phyloP scores from a whole-genome alignment of 2,888 invertebrate genomes.

The Drosophila cyrtoloma region DNA sequence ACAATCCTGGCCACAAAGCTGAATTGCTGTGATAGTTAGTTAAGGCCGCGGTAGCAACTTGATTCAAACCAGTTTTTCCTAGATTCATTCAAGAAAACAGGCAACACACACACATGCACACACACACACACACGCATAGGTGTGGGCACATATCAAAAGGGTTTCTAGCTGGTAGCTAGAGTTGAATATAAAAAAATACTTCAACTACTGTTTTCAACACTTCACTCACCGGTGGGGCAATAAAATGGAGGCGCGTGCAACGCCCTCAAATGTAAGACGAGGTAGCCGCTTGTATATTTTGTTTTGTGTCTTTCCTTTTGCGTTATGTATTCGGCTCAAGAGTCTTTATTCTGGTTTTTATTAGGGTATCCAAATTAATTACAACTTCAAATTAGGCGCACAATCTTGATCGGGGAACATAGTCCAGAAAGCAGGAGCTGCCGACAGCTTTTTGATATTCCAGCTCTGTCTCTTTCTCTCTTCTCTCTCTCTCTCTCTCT shows the following conservation, averaged over 20 bases:
- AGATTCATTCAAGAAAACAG: conserved; percentile 79
- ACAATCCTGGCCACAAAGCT: conserved; percentile 62
- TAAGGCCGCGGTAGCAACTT: conserved; percentile 55
- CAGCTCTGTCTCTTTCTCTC: conserved; percentile 14
- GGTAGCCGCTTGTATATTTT: conserved; percentile 39
- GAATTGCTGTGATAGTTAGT: conserved; percentile 51
- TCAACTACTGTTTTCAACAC: conserved; percentile 82
- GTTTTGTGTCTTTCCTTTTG: conserved; percentile 38
- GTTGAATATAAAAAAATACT: conserved; percentile 60
- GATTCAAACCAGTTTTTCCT: conserved; percentile 63
- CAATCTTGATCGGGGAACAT: conserved; percentile 77
- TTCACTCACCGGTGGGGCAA: conserved; percentile 80
- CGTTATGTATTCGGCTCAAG: conserved; percentile 28
- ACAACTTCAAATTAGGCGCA: conserved; percentile 83
- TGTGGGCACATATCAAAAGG: conserved; percentile 34
- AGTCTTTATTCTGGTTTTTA: conserved; percentile 67
- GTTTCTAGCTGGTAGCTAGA: conserved; percentile 41
- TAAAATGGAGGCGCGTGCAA: conserved; percentile 72
- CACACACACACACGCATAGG: conserved; percentile 24
- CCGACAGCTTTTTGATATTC: conserved; percentile 33
- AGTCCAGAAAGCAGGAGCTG: conserved; percentile 47
- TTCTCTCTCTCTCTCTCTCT: neutral
- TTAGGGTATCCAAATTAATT: conserved; percentile 84
- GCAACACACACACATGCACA: conserved; percentile 48
- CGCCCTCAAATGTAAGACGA: conserved; percentile 59